These are phyloP conservation scores for Haemorhous mexicanus DNA, from an alignment of 2,113 vertebrate genomes.

Conservation along the genomic window DNA sequence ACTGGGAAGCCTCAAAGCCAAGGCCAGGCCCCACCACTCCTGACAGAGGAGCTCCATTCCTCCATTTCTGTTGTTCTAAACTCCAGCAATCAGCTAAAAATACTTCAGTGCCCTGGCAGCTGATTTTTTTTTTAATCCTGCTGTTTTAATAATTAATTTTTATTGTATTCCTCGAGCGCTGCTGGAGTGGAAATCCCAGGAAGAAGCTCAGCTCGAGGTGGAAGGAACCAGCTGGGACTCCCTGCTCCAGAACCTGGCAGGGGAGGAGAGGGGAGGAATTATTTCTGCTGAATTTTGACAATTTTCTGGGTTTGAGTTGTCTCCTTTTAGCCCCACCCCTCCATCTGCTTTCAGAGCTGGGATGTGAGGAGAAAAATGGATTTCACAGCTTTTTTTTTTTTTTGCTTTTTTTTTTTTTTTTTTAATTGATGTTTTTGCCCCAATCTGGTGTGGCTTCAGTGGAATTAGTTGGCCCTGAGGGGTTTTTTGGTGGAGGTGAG, in stretches of 20 bases:
- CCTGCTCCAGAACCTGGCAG: neutral
- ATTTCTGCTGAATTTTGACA: neutral
- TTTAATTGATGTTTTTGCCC: neutral
- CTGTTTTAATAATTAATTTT: slow-evolving; percentile 44
- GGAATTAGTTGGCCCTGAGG: neutral
- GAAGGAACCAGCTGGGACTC: neutral
- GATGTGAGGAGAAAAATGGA: neutral
- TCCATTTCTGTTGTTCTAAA: neutral
- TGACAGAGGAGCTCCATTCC: accelerated
- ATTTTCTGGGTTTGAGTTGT: neutral
- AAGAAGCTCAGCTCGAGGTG: neutral
- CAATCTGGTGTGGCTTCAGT: neutral
- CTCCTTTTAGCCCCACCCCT: neutral
- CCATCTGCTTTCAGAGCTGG: slow-evolving; percentile 22
- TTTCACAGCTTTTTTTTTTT: neutral
- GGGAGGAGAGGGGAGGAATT: neutral
- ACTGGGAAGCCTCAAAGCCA: neutral
- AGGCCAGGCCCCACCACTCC: neutral
- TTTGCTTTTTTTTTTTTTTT: neutral
- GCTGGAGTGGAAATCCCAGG: neutral
- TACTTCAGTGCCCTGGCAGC: neutral
- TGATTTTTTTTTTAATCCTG: neutral
- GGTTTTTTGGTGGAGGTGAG: neutral
- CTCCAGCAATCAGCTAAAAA: slow-evolving; percentile 21
- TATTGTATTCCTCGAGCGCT: neutral